phyloP scores from a whole-genome alignment of 2,113 vertebrate species.

The Indri indri region DNA sequence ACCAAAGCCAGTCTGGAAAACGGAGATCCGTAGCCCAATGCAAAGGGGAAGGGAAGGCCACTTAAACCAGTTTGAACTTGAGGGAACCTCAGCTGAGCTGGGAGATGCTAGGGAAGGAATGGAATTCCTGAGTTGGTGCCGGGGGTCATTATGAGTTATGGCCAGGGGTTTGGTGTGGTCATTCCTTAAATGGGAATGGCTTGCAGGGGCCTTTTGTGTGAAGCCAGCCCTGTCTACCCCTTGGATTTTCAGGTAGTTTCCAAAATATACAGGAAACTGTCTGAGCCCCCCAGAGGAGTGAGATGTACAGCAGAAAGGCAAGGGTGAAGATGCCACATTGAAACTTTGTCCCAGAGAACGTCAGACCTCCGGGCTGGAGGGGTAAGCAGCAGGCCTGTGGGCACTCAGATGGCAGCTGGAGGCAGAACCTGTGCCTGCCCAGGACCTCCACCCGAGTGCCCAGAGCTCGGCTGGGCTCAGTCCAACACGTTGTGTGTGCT shows the following conservation, averaged over 20 bases:
- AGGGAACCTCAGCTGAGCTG: background rate
- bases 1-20: slow-evolving; percentile 50
- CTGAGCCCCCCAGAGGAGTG: background rate
- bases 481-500: fast-evolving
- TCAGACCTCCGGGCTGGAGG: no score
- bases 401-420: no score
- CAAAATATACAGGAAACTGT: background rate
- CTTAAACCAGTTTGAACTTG: background rate
- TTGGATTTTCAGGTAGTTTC: background rate
- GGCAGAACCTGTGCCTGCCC: background rate
- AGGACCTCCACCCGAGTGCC: fast-evolving
- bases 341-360: background rate
- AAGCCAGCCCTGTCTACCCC: background rate
- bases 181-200: background rate
- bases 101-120: background rate
- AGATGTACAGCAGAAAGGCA: fast-evolving
- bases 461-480: background rate
- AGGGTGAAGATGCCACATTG: background rate
- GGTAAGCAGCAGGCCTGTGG: background rate
- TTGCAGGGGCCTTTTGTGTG: background rate
- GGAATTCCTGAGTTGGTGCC: background rate
- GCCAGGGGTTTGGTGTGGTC: fast-evolving
- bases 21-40: slow-evolving; percentile 35
- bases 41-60: slow-evolving; percentile 20
- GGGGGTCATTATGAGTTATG: background rate